phyloP scores from a whole-genome alignment of 2,113 vertebrate genomes.

The Oreochromis niloticus region DNA sequence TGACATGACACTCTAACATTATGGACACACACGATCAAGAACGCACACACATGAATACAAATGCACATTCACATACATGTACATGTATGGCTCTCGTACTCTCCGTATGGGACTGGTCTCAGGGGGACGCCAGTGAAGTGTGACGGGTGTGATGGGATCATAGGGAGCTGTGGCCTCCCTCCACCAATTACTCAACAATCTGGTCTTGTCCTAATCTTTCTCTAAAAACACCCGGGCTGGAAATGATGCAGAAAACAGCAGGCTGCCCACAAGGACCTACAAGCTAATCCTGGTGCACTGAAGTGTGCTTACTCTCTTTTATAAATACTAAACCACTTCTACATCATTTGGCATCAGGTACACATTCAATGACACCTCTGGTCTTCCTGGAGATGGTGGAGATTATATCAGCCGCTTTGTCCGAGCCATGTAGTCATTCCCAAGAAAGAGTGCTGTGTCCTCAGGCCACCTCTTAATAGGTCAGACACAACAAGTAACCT shows the following conservation, averaged over 20 bases:
- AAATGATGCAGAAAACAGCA: conserved; percentile 66
- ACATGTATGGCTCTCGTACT: neutral
- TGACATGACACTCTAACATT: neutral
- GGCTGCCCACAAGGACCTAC: conserved; percentile 39
- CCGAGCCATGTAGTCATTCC: neutral
- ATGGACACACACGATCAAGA: neutral
- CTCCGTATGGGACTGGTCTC: conserved; percentile 29
- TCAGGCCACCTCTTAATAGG: conserved; percentile 27
- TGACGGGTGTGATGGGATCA: conserved; percentile 65
- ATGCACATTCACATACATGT: neutral
- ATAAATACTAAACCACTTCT: conserved; percentile 51
- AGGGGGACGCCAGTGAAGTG: conserved; percentile 39
- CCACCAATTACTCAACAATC: conserved; percentile 61
- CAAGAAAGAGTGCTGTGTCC: neutral
- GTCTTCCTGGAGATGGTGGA: neutral
- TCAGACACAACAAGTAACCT: conserved; percentile 20
- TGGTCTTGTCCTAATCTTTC: conserved; percentile 52
- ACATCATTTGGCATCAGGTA: neutral
- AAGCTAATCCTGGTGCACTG: conserved; percentile 52
- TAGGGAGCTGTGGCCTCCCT: conserved; percentile 38
- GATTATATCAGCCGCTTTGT: conserved; percentile 31
- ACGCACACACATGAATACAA: neutral
- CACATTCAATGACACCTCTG: conserved; percentile 3
- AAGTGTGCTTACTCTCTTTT: conserved; percentile 38
- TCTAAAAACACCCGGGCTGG: conserved; percentile 45